Percentiles rank a stretch among this genome's conserved stretches.
Evolutionary conservation across 2,888 invertebrate species (phyloP).

Genomic region (Drosophila quinaria): DNA sequence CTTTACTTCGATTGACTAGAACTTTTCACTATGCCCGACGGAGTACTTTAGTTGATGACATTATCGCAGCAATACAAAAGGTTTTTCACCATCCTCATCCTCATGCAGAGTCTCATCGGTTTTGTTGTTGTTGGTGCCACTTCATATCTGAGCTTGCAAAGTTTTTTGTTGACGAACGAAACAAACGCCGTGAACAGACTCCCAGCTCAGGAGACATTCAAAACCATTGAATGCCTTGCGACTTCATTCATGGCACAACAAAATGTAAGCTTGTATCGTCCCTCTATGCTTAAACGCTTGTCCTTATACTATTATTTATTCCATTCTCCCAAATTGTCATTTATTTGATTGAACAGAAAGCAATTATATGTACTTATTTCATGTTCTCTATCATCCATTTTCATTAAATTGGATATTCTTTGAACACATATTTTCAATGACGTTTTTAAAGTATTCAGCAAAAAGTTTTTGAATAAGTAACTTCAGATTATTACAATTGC

Average conservation of each 20-base stretch:
- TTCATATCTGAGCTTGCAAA: constrained; percentile 51
- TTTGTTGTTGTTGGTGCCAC: constrained; percentile 31
- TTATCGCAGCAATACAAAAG: constrained; percentile 75
- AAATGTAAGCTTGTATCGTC: constrained; percentile 17
- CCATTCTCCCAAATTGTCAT: constrained; percentile 44
- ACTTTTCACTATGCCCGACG: constrained; percentile 75
- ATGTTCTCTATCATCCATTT: not conserved
- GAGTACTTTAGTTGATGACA: constrained; percentile 79
- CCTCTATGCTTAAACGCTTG: constrained; percentile 24
- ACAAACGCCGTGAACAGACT: constrained; percentile 34
- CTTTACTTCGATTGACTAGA: constrained; percentile 77
- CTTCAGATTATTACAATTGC: too few species aligned
- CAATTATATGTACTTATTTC: constrained; percentile 17
- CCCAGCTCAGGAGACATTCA: constrained; percentile 8
- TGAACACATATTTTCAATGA: too few species aligned
- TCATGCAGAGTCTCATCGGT: constrained; percentile 2
- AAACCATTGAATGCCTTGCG: constrained; percentile 32
- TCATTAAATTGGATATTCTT: too few species aligned
- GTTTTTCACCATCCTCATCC: constrained; percentile 37
- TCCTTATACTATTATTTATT: constrained; percentile 33
- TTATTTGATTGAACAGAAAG: constrained; percentile 57
- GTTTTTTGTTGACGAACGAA: constrained; percentile 55
- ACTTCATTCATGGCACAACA: constrained; percentile 25
- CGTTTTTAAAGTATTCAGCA: too few species aligned
- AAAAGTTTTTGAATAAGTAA: too few species aligned